Base-by-base conservation (phyloP, 2,888 invertebrate species). In the Marasmarcha lunaedactyla region DNA sequence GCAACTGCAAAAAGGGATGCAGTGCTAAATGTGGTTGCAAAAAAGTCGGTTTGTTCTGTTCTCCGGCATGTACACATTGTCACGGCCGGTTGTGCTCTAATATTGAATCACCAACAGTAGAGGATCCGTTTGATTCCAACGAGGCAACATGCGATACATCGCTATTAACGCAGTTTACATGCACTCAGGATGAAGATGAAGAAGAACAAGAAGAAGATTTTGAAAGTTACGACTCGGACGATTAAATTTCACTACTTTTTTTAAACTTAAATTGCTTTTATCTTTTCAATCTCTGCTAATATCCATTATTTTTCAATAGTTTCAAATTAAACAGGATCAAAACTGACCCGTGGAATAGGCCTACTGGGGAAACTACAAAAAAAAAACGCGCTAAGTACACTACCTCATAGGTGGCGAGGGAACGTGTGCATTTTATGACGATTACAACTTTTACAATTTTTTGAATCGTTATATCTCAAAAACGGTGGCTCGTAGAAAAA, bases 21-120 rank as follows among this genome's bases (percentile, higher is more conserved):
- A 49, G 43, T 46, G 45, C 42, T 26, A 49, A 47, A 46, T 54
- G 52, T 47, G 51, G 52, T 37, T 55, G 52, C 43, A 47, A 43
- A 46, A 55, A 51, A 46, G 50, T 47, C 9, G 52, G 51, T 12
- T 44, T 56, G 35, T 40, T 20, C 20, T 56, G 53, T 50, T 52
- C 52, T 42, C 20, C 42, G 46, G 47, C 46, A 42, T 55, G 55
- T 42, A 48, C 46, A 42, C 52, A 46, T 46, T 55, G 54, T 39
- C 39, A 35, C 35, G 39, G 39, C 15, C 26, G 42, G 39, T 48
- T 50, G 42, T 55, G 51, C 43, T 46, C 46, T 46, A 46, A 43
- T 40, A 35, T 46, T 44, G 14, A 48, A 48, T 48, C 42, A 43
- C 40, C 42, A 46, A 44, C 36, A 46, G 46, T 38, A 42, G 46